These are phyloP conservation scores for Eumaeus atala DNA, from an alignment of 1,140 invertebrate genomes.

Conservation along the genomic window DNA sequence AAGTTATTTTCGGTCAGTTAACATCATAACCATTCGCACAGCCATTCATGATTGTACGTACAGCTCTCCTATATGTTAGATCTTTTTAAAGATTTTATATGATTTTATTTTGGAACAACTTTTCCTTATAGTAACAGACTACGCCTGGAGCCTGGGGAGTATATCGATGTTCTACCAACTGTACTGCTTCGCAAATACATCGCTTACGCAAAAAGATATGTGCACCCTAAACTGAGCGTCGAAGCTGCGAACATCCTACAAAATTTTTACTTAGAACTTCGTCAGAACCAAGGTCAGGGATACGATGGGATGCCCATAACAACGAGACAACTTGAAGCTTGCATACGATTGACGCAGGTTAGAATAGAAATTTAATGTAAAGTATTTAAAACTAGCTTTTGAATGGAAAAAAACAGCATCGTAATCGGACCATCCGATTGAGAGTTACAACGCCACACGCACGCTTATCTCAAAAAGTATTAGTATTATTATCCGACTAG, in stretches of 20 bases:
- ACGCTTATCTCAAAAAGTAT: too few species aligned
- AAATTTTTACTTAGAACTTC: conserved; percentile 88
- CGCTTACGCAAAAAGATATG: conserved; percentile 92
- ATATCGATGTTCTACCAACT: conserved; percentile 83
- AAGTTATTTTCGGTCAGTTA: neutral
- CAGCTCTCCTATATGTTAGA: neutral
- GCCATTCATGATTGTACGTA: too few species aligned
- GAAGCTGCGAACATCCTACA: conserved; percentile 83
- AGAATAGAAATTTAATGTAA: neutral
- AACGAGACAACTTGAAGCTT: conserved; percentile 88
- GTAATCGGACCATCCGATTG: too few species aligned
- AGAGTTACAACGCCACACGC: too few species aligned
- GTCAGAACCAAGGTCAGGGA: conserved; percentile 75
- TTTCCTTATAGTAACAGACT: conserved; percentile 76
- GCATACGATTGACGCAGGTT: conserved; percentile 90
- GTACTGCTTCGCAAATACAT: conserved; percentile 91
- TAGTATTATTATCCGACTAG: too few species aligned
- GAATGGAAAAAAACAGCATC: too few species aligned
- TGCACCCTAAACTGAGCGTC: conserved; percentile 84
- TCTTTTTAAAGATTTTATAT: neutral
- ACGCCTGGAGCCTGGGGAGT: conserved; percentile 75
- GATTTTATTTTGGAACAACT: neutral
- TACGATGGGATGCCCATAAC: conserved; percentile 81
- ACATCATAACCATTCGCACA: neutral
- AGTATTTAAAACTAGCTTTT: too few species aligned